Evolutionary conservation across 2,797 vertebrate genomes (phyloP).

Genomic region (Acanthurus leucopareius): DNA sequence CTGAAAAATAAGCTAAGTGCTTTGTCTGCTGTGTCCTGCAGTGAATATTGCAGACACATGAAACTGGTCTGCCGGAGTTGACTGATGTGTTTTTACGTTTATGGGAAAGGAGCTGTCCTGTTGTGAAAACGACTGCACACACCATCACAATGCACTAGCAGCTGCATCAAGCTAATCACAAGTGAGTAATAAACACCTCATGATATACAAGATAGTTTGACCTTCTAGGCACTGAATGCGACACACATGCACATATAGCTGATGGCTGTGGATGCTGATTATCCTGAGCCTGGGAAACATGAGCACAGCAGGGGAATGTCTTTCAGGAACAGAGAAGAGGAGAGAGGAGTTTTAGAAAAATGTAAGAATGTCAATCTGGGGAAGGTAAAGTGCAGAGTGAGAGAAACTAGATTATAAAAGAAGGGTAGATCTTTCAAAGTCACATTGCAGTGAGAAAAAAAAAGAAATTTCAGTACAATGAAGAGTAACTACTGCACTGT

Average conservation of each 20-base stretch:
- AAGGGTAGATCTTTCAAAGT: not conserved
- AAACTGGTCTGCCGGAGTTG: constrained; percentile 31
- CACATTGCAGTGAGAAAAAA: not conserved
- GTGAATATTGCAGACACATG: constrained; percentile 40
- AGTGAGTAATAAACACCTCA: constrained; percentile 12
- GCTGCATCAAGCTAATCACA: constrained; percentile 40
- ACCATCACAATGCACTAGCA: constrained; percentile 25
- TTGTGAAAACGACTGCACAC: constrained; percentile 30
- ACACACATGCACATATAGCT: constrained; percentile 12
- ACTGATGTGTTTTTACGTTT: constrained; percentile 42
- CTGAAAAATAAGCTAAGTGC: constrained; percentile 39
- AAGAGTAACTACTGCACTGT: not conserved
- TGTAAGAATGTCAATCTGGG: constrained; percentile 30
- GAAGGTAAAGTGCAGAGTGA: constrained; percentile 8
- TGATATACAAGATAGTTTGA: constrained; percentile 42
- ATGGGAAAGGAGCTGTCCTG: constrained; percentile 27
- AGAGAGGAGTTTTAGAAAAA: constrained; percentile 32
- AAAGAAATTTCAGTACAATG: not conserved
- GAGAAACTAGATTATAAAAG: not conserved
- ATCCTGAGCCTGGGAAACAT: constrained; percentile 55
- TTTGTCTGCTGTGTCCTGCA: constrained; percentile 37
- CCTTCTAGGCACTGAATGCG: constrained; percentile 42
- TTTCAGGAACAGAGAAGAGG: constrained; percentile 18
- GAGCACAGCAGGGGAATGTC: constrained; percentile 35
- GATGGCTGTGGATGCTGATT: constrained; percentile 35